A percentile compares a stretch with the other conserved stretches of the same genome.
These are phyloP conservation scores for Oryzias javanicus DNA, from an alignment of 2,113 vertebrate species.

Conservation along the genomic window DNA sequence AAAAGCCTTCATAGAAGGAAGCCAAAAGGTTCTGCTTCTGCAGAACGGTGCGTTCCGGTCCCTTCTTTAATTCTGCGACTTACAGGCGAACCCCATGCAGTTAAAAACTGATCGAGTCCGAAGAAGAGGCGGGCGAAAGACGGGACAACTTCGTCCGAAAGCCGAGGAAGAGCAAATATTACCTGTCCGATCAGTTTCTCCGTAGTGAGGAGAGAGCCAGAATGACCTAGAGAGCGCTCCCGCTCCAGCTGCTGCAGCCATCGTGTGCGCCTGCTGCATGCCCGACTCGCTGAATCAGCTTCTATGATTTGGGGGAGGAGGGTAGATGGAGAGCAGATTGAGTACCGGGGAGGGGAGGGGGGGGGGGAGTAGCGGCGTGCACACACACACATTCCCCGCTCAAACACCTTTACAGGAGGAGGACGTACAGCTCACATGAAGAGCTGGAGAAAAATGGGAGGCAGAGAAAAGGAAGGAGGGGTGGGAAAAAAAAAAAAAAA, in stretches of 20 bases:
- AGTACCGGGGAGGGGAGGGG: constrained; percentile 50
- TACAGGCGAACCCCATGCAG: constrained; percentile 68
- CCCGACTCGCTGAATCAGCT: constrained; percentile 91
- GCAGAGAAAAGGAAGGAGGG: constrained; percentile 29
- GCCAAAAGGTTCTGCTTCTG: constrained; percentile 48
- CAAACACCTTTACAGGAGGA: constrained; percentile 80
- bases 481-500: constrained; percentile 62
- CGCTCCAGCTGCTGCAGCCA: constrained; percentile 90
- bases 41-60: constrained; percentile 73
- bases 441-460: constrained; percentile 42
- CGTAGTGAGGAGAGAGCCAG: constrained; percentile 80
- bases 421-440: constrained; percentile 66
- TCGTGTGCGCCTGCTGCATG: constrained; percentile 80
- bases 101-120: constrained; percentile 71
- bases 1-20: constrained; percentile 39
- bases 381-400: constrained; percentile 57
- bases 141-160: constrained; percentile 69
- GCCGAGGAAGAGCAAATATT: constrained; percentile 77
- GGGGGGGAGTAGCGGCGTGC: constrained; percentile 34
- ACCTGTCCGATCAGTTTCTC: constrained; percentile 85
- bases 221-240: constrained; percentile 89
- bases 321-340: constrained; percentile 56
- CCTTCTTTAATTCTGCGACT: constrained; percentile 61
- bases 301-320: constrained; percentile 73
- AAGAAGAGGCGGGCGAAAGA: constrained; percentile 51